These are phyloP conservation scores for Tipula lateralis DNA, from an alignment of 2,888 invertebrate genomes.

Conservation along the genomic window DNA sequence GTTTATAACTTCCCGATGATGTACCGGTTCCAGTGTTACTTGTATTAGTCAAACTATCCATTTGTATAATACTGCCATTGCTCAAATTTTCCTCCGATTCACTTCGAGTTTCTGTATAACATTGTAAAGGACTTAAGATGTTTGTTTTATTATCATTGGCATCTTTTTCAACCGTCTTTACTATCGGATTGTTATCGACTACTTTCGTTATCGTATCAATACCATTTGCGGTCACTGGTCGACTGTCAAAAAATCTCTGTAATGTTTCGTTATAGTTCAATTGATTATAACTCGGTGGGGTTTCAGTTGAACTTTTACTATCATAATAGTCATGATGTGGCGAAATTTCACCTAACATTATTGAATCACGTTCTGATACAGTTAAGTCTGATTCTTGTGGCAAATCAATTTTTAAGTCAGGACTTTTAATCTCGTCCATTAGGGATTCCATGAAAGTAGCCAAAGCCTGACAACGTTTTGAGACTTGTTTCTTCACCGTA, in stretches of 20 bases:
- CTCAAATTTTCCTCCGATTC: conserved; percentile 59
- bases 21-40: conserved; percentile 50
- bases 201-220: conserved; percentile 49
- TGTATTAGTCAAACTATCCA: conserved; percentile 53
- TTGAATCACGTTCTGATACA: conserved; percentile 65
- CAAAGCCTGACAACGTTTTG: conserved; percentile 66
- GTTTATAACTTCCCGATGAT: conserved; percentile 48
- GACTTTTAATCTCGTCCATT: conserved; percentile 61
- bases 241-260: conserved; percentile 63
- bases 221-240: conserved; percentile 57
- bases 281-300: conserved; percentile 77
- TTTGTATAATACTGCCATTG: conserved; percentile 55
- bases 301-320: conserved; percentile 73
- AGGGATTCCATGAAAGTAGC: conserved; percentile 70
- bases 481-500: conserved; percentile 60
- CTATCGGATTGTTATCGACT: conserved; percentile 36
- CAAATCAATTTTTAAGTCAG: conserved; percentile 56
- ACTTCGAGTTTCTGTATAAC: conserved; percentile 54
- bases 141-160: not conserved
- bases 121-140: conserved; percentile 42
- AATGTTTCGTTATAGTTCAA: conserved; percentile 81
- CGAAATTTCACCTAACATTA: conserved; percentile 78
- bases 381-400: conserved; percentile 55
- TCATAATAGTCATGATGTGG: conserved; percentile 77
- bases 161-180: not conserved